Evolutionary conservation across 2,888 invertebrate genomes (phyloP).

Genomic region (Cataglyphis altisquamis): DNA sequence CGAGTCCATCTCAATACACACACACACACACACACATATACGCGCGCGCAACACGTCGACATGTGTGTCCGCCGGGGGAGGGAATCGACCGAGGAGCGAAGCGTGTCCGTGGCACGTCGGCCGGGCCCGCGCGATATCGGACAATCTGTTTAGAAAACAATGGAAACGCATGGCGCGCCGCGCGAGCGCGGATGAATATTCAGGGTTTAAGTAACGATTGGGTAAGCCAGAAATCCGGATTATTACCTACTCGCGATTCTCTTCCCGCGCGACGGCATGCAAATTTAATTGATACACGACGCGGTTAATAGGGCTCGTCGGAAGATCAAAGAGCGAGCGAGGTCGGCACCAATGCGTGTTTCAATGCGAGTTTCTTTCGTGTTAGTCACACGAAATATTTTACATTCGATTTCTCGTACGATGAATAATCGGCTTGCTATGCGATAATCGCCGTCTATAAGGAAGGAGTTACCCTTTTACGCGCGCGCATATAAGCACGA

Average conservation of each 20-base stretch:
- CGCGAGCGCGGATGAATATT: constrained; percentile 46
- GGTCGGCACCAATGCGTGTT: constrained; percentile 22
- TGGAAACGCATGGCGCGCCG: constrained; percentile 38
- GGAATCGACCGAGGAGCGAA: constrained; percentile 66
- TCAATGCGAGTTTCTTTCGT: constrained; percentile 1
- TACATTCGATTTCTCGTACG: background rate
- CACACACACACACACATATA: background rate
- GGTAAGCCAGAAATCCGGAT: constrained; percentile 52
- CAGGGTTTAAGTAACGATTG: constrained; percentile 55
- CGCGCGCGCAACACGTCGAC: background rate
- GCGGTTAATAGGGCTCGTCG: constrained; percentile 35
- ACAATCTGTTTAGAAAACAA: constrained; percentile 59
- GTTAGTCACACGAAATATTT: background rate
- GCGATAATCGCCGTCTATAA: background rate
- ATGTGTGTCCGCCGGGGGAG: constrained; percentile 54
- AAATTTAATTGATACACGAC: constrained; percentile 56
- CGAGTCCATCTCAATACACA: background rate
- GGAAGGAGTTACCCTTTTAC: background rate
- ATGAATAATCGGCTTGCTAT: background rate
- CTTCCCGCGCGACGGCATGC: constrained; percentile 24
- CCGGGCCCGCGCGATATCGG: constrained; percentile 49
- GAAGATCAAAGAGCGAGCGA: constrained; percentile 36
- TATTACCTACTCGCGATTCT: constrained; percentile 50
- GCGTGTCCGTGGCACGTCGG: constrained; percentile 55
- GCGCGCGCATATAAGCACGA: background rate